Conservation (phyloP, 2,797 vertebrate genomes). For the Melanotaenia nigrans region DNA sequence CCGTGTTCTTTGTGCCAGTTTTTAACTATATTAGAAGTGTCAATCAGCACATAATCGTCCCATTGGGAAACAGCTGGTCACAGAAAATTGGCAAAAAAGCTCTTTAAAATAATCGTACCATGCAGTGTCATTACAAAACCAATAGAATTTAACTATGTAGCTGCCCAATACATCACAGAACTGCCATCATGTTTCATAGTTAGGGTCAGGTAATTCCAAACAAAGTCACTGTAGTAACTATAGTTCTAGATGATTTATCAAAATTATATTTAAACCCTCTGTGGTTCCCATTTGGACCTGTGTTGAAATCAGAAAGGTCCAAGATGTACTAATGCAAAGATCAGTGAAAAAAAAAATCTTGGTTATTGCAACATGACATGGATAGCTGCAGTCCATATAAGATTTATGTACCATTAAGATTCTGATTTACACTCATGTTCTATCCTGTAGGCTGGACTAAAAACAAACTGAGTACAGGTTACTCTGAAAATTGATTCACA, state of each 20-base stretch:
- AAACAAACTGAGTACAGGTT: slow-evolving; percentile 4
- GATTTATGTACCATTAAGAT: not conserved
- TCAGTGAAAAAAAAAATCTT: not conserved
- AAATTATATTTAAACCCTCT: not conserved
- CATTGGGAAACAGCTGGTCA: not conserved
- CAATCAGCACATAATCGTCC: not conserved
- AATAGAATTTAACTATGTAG: not conserved
- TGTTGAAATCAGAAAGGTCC: not conserved
- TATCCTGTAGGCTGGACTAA: not conserved
- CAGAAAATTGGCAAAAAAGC: not conserved
- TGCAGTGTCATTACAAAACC: not conserved
- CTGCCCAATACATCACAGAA: not conserved
- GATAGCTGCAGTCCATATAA: not conserved
- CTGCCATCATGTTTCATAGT: not conserved
- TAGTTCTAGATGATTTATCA: not conserved
- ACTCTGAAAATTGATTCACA: not conserved
- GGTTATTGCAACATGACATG: too few relatives aligned
- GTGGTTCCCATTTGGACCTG: not conserved
- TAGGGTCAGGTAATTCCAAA: not conserved
- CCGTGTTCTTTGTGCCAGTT: not conserved
- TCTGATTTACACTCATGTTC: not conserved
- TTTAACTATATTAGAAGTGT: not conserved
- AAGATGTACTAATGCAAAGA: not conserved
- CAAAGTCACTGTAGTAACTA: not conserved
- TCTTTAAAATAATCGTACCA: not conserved